phyloP scores from a whole-genome alignment of 1,140 invertebrate species.

The Lamellibrachia luymesi region DNA sequence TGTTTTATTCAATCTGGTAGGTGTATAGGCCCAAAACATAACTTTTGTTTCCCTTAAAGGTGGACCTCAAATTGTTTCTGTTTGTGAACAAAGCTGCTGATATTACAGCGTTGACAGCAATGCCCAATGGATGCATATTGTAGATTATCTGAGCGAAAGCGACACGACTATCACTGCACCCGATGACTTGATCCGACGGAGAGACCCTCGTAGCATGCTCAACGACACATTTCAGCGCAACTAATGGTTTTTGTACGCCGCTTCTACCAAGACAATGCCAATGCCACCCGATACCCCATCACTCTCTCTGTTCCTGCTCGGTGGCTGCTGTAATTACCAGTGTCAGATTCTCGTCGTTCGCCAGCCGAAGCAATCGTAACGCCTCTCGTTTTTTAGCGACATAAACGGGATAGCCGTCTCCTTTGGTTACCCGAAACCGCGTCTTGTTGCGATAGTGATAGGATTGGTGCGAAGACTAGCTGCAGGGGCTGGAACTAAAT shows the following conservation, averaged over 20 bases:
- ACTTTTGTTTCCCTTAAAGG: too few relatives aligned
- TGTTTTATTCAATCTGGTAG: too few relatives aligned
- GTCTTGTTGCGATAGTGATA: background rate
- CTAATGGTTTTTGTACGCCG: background rate
- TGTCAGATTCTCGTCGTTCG: background rate
- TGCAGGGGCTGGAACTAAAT: background rate
- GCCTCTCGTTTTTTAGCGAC: background rate
- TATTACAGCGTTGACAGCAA: background rate
- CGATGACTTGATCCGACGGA: background rate
- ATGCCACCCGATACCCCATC: background rate
- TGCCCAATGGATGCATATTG: background rate
- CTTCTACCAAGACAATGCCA: background rate
- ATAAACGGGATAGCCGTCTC: background rate
- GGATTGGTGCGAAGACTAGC: background rate
- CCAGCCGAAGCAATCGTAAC: background rate
- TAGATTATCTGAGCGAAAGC: background rate
- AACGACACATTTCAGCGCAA: background rate
- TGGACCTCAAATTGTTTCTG: too few relatives aligned
- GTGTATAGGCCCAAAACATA: too few relatives aligned
- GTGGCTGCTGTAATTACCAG: background rate
- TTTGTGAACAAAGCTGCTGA: background rate
- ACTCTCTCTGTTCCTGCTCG: background rate
- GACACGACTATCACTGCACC: background rate
- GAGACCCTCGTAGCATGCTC: background rate
- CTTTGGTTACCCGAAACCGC: background rate